Percentiles rank a stretch among this genome's conserved stretches.
Conservation (phyloP, 2,888 invertebrate species). For the Tinea trinotella region DNA sequence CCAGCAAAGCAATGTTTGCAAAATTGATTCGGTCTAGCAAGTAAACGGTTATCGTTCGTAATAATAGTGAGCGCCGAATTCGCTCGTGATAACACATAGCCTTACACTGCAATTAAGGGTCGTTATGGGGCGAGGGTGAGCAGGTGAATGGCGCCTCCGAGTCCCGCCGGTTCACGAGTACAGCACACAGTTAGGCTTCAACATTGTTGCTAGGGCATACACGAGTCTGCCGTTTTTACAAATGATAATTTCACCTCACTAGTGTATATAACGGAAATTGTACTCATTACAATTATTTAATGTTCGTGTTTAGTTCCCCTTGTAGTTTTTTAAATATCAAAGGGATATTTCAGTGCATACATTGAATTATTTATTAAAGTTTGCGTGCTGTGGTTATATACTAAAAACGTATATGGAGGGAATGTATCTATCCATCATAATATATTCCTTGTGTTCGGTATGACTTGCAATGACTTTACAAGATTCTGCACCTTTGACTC, state of each 20-base stretch:
- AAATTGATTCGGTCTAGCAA: constrained; percentile 47
- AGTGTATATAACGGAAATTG: no score
- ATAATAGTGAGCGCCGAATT: constrained; percentile 41
- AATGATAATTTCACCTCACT: background rate
- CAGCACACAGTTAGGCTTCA: background rate
- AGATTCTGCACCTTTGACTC: no score
- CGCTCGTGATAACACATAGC: constrained; percentile 36
- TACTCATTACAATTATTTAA: no score
- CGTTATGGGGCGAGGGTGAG: constrained; percentile 34
- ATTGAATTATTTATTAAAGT: no score
- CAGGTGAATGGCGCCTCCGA: constrained; percentile 27
- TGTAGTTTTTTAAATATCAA: no score
- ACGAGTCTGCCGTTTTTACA: background rate
- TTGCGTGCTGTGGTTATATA: no score
- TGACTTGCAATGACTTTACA: no score
- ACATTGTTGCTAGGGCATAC: background rate
- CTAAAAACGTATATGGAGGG: no score
- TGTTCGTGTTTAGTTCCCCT: no score
- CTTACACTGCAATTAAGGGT: constrained; percentile 45
- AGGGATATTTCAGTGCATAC: no score
- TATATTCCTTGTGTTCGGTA: no score
- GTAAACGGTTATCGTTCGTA: constrained; percentile 50
- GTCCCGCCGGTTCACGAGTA: constrained; percentile 22
- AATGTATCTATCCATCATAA: no score
- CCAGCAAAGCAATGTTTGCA: constrained; percentile 30